Evolutionary conservation across 2,797 vertebrate species (phyloP), one percentile per base, ranked within the genome.

Genomic region (Enteromius argenteus): DNA sequence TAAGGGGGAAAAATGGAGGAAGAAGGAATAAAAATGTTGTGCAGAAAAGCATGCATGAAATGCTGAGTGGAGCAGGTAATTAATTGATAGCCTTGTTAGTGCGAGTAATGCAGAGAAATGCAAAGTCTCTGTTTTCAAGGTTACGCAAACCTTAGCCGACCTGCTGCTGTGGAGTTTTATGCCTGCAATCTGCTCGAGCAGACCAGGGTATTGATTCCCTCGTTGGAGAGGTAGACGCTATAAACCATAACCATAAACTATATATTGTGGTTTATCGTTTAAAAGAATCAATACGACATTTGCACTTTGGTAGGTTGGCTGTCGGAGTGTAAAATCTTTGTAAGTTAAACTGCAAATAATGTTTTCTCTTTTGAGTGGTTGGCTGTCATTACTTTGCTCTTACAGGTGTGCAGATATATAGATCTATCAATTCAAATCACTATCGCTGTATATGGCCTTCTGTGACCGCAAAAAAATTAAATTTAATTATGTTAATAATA

Each of bases 191-290:
- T 68, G 53, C 68, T 73, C 35, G 35, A 69, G 62, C 66, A 81
- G 83, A 62, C 32, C 56, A 79, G 46, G 46, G n/a, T 77, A 88
- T 85, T 23, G 80, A 86, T 87, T 85, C 21, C n/a, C 77, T 74
- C 75, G 32, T 44, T 68, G 49, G 51, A 56, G 27, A 71, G 11
- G 5, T 85, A 71, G 78, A 71, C 11, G 75, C 49, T 81, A 56
- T 73, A 83, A 74, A 84, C 39, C 32, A 78, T 84, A 84, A 71
- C 51, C 75, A 37, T 84, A 78, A 60, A 76, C 39, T 81, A 68
- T 53, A 56, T 37, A 62, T 68, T 64, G 53, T 69, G 15, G 51
- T 85, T 58, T 86, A 79, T 73, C 23, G 19, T 72, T 83, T 85
- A 66, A 37, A 77, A 30, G 53, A 73, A 85, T 85, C 72, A 49